Base-by-base conservation (phyloP, 2,888 invertebrate species). In the Bursaphelenchus okinawaensis region DNA sequence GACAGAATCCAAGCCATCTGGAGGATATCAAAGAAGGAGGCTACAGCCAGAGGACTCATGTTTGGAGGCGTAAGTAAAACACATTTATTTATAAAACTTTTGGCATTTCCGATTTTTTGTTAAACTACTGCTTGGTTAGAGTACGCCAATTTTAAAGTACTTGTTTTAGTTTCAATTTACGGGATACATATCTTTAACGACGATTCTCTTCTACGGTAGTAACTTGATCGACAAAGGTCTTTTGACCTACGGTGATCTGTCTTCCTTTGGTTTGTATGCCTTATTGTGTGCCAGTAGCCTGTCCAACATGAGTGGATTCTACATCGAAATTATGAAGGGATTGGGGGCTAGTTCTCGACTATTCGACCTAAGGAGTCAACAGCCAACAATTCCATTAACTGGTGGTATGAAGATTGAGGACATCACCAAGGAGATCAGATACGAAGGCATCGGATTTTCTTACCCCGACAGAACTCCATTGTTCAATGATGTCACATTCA, bases 251-350 rank as follows among this genome's bases (percentile, higher is more conserved):
- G 81, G 95, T 6, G 90, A 90, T 70, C 86, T 96, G 20, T 93
- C 94, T 0, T 90, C 95, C 0, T 96, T 96, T 84, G 87, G 96
- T 12, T 84, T 96, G 16, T 96, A 96, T 81, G 93, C 95, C 0
- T 73, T 79, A 2, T 66, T 81, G 9, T 77, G 77, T 55, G 79
- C 79, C 16, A 72, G 74, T 16, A 74, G 74, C 56, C 66, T 75
- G 8, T 76, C 74, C 4, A 75, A 74, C 29, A 83, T 95, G n/a
- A 90, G 91, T 55, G 90, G 89, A 74, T 94, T 94, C 84, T 96
- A 94, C 83, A 89, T 92, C 0, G 94, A 95, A 81, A 83, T 95
- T 69, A 95, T 93, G 85, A 91, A 90, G 82, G 93, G 93, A 0
- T 84, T 96, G 3, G 96, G 95, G 0, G 93, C 95, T 0, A 91